phyloP scores from a whole-genome alignment of 1,140 invertebrate genomes.

The Danaus plexippus region DNA sequence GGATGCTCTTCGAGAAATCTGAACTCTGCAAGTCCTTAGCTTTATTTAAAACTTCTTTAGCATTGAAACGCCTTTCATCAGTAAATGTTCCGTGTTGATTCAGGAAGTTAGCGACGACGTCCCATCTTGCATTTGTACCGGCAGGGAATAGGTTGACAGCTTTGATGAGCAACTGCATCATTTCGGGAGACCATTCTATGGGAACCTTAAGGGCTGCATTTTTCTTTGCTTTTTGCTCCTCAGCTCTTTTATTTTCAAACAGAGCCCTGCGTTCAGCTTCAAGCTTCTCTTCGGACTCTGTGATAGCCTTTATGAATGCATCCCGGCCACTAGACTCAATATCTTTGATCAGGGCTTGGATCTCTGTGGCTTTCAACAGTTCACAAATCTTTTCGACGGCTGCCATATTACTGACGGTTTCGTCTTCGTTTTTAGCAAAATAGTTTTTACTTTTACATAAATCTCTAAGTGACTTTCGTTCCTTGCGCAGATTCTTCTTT shows the following conservation, averaged over 20 bases:
- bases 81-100: conserved; percentile 86
- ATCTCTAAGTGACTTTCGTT: conserved; percentile 88
- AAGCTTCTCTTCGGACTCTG: conserved; percentile 80
- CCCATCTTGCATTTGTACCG: conserved; percentile 96
- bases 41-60: conserved; percentile 95
- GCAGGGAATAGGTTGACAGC: conserved; percentile 97
- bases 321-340: conserved; percentile 77
- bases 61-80: conserved; percentile 73
- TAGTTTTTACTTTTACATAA: conserved; percentile 91
- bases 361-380: conserved; percentile 77
- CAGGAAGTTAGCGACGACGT: conserved; percentile 95
- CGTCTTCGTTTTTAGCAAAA: conserved; percentile 81
- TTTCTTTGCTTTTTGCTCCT: conserved; percentile 57
- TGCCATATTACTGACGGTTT: conserved; percentile 88
- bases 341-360: conserved; percentile 84
- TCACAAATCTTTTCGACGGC: conserved; percentile 93
- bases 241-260: conserved; percentile 70
- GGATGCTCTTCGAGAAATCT: conserved; percentile 86
- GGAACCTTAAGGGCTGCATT: conserved; percentile 56
- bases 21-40: conserved; percentile 95
- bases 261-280: conserved; percentile 81
- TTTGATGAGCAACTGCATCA: conserved; percentile 91
- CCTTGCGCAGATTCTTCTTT: conserved; percentile 88
- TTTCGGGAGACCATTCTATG: conserved; percentile 85
- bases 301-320: conserved; percentile 78